These are phyloP conservation scores for Nebria salina DNA, from an alignment of 2,888 invertebrate species.

Conservation along the genomic window DNA sequence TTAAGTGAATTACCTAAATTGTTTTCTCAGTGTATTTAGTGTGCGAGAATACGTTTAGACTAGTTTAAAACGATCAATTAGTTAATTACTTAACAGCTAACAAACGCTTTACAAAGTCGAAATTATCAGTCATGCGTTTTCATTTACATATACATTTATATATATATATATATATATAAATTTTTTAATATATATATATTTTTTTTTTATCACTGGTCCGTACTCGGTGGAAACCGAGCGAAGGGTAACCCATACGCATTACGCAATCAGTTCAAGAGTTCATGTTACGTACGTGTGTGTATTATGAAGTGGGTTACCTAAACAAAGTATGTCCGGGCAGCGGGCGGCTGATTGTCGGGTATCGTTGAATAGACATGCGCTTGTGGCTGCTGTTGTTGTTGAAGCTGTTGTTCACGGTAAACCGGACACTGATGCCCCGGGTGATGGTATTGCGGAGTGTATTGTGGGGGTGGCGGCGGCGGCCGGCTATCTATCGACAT, in stretches of 20 bases:
- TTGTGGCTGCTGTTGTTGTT: conserved; percentile 39
- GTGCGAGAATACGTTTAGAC: conserved; percentile 41
- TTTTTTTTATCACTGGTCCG: conserved; percentile 34
- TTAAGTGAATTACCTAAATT: not conserved
- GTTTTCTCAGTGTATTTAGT: conserved; percentile 4
- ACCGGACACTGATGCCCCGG: conserved; percentile 47
- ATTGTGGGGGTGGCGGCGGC: conserved; percentile 58
- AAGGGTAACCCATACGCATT: not conserved
- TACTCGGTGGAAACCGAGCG: conserved; percentile 1
- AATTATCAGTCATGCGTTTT: conserved; percentile 38
- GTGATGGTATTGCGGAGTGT: conserved; percentile 57
- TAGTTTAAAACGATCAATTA: conserved; percentile 40
- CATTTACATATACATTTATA: conserved; percentile 5
- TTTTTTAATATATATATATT: too few relatives aligned
- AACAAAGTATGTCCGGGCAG: conserved; percentile 61
- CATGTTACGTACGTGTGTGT: conserved; percentile 4
- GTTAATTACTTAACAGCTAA: conserved; percentile 35
- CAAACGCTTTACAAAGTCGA: conserved; percentile 30
- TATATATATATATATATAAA: not conserved
- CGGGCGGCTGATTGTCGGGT: conserved; percentile 60
- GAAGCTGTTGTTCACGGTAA: conserved; percentile 34
- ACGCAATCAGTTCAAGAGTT: not conserved
- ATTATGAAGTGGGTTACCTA: conserved; percentile 48
- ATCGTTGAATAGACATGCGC: conserved; percentile 62
- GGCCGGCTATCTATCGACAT: conserved; percentile 70